These are phyloP conservation scores for Sialis fuliginosa DNA, from an alignment of 2,888 invertebrate species.

Conservation along the genomic window DNA sequence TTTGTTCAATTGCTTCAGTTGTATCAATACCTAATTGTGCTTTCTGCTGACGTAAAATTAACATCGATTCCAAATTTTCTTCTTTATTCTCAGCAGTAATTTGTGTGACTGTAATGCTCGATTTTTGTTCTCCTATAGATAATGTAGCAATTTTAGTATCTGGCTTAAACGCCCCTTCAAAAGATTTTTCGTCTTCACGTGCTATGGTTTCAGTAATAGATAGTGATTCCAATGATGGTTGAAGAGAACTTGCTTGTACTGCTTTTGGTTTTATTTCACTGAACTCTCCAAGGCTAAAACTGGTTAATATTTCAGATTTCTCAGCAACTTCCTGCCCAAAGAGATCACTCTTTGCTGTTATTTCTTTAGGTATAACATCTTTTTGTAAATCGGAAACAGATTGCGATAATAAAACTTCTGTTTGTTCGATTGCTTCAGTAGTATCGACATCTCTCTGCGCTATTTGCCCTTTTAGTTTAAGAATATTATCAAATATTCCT, in stretches of 20 bases:
- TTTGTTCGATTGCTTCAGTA: conserved; percentile 14
- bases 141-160: conserved; percentile 16
- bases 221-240: conserved; percentile 15
- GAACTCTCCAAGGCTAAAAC: conserved; percentile 13
- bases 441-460: conserved; percentile 12
- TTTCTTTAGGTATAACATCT: conserved; percentile 25
- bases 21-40: conserved; percentile 15
- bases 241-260: conserved; percentile 18
- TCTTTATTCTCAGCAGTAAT: conserved; percentile 18
- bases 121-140: conserved; percentile 7
- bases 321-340: conserved; percentile 25
- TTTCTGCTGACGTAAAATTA: conserved; percentile 12
- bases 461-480: conserved; percentile 9
- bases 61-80: conserved; percentile 12
- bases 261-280: conserved; percentile 9
- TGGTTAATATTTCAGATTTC: conserved; percentile 21
- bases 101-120: conserved; percentile 8
- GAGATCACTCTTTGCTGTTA: conserved; percentile 25
- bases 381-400: conserved; percentile 20
- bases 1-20: conserved; percentile 21
- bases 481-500: conserved; percentile 9
- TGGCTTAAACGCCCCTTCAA: conserved; percentile 9
- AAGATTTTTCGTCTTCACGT: conserved; percentile 4
- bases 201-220: conserved; percentile 13
- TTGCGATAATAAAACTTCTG: conserved; percentile 12